Evolutionary conservation across 2,888 invertebrate species (phyloP).

Genomic region (Augiades crinisus): DNA sequence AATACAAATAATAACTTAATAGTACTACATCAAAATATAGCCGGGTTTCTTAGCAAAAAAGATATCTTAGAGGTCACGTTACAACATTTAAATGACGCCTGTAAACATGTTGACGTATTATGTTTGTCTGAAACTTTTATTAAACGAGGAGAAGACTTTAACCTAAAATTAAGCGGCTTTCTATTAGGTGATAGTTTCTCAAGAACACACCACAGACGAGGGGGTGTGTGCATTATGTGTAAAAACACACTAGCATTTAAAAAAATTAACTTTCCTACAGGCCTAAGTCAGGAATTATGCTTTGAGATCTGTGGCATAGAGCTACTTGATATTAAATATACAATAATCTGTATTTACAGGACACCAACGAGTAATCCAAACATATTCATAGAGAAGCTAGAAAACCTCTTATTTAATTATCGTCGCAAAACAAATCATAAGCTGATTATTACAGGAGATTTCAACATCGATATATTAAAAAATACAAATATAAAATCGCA

Average conservation of each 20-base stretch:
- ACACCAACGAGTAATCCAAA: neutral
- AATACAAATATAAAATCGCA: neutral
- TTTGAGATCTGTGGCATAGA: neutral
- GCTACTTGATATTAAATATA: neutral
- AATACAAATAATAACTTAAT: neutral
- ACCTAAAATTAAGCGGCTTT: neutral
- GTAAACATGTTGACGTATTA: neutral
- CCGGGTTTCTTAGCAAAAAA: neutral
- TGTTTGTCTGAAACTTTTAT: neutral
- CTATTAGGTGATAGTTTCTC: neutral
- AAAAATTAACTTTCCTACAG: neutral
- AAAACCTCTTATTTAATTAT: neutral
- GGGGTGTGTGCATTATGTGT: slow-evolving; percentile 2
- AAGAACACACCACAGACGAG: neutral
- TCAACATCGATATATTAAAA: neutral
- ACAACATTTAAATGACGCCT: neutral
- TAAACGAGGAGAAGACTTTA: neutral
- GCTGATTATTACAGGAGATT: neutral
- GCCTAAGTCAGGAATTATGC: neutral
- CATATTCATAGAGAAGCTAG: neutral
- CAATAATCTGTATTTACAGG: neutral
- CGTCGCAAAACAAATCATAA: neutral
- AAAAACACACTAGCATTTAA: neutral
- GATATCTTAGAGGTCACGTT: neutral
- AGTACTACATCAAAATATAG: slow-evolving; percentile 4